Percentiles rank a stretch among this genome's conserved stretches.
Evolutionary conservation across 2,888 invertebrate genomes (phyloP).

Genomic region (Microchrysa polita): DNA sequence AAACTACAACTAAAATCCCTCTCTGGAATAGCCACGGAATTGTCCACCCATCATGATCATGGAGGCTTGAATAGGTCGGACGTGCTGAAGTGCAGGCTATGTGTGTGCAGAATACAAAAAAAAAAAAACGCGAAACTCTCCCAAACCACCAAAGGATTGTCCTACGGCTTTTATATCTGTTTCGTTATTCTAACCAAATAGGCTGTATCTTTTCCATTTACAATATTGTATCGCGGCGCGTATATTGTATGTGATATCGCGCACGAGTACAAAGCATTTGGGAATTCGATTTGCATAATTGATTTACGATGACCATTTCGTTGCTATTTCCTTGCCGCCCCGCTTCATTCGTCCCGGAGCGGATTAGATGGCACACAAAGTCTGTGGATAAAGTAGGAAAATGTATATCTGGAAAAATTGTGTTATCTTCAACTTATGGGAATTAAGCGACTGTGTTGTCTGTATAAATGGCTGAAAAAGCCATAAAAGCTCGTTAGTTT

Average conservation of each 20-base stretch:
- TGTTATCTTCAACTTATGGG: too few relatives aligned
- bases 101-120: neutral
- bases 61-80: too few relatives aligned
- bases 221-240: neutral
- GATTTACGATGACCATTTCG: slow-evolving; percentile 48
- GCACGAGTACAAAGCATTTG: neutral
- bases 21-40: too few relatives aligned
- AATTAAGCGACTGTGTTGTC: too few relatives aligned
- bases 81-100: neutral
- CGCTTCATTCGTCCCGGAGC: too few relatives aligned
- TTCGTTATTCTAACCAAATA: neutral
- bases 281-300: slow-evolving; percentile 45
- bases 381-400: neutral
- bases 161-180: neutral
- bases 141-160: neutral
- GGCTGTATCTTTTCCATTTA: neutral
- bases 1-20: too few relatives aligned
- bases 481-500: too few relatives aligned
- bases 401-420: neutral
- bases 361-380: neutral
- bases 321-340: neutral
- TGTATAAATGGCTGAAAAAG: too few relatives aligned
- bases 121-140: neutral
- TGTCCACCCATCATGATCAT: too few relatives aligned
- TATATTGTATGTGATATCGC: too few relatives aligned